phyloP scores from a whole-genome alignment of 2,888 invertebrate species.

The Quadriops clusia region DNA sequence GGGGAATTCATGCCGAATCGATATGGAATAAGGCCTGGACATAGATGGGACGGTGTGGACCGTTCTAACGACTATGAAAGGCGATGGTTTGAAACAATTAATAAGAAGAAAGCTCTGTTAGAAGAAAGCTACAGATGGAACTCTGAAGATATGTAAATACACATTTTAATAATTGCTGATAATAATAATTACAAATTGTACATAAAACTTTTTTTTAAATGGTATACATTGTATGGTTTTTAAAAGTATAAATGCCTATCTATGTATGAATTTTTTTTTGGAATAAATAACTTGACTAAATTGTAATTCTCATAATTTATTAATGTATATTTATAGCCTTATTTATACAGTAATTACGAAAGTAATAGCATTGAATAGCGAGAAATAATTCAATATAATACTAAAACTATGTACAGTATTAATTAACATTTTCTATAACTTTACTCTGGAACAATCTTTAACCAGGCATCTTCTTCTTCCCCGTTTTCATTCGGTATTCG shows the following conservation, averaged over 20 bases:
- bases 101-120: constrained; percentile 59
- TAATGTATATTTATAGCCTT: too few relatives aligned
- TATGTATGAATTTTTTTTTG: too few relatives aligned
- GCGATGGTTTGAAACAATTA: constrained; percentile 70
- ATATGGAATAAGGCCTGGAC: constrained; percentile 83
- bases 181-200: too few relatives aligned
- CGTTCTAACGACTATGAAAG: constrained; percentile 93
- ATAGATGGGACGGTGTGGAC: constrained; percentile 98
- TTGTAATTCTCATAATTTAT: too few relatives aligned
- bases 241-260: too few relatives aligned
- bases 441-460: constrained; percentile 33
- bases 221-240: neutral
- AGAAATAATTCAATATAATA: too few relatives aligned
- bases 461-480: constrained; percentile 37
- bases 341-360: too few relatives aligned
- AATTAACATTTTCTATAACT: constrained; percentile 1
- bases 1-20: constrained; percentile 87
- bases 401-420: constrained; percentile 4
- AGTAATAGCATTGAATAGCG: too few relatives aligned
- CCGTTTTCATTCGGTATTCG: constrained; percentile 34
- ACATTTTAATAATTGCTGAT: too few relatives aligned
- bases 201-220: neutral
- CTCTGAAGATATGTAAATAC: constrained; percentile 74
- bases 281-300: too few relatives aligned
- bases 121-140: constrained; percentile 92